These are phyloP conservation scores for Ictalurus punctatus DNA, from an alignment of 2,113 vertebrate species.

Conservation along the genomic window DNA sequence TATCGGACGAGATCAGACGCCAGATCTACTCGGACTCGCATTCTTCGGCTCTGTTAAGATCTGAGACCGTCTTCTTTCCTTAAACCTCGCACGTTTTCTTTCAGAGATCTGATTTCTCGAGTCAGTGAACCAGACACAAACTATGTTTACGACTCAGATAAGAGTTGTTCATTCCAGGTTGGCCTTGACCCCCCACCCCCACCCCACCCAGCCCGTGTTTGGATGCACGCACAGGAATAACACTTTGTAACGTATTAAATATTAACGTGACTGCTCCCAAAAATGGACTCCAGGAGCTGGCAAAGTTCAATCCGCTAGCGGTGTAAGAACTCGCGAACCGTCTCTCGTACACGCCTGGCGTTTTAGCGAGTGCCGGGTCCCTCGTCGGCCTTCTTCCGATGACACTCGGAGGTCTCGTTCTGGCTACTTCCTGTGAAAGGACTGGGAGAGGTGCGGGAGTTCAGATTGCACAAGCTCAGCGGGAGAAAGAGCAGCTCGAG, in stretches of 20 bases:
- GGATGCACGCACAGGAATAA: neutral
- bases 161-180: neutral
- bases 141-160: neutral
- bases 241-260: neutral
- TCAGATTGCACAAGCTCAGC: constrained; percentile 54
- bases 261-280: neutral
- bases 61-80: neutral
- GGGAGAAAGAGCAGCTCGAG: constrained; percentile 18
- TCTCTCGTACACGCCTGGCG: neutral
- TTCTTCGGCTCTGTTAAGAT: neutral
- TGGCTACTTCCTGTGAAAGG: constrained; percentile 47
- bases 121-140: neutral
- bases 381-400: neutral
- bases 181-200: neutral
- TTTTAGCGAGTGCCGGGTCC: neutral
- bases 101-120: neutral
- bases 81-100: neutral
- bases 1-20: neutral
- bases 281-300: neutral
- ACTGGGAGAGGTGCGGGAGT: constrained; percentile 37
- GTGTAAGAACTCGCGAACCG: neutral
- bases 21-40: neutral
- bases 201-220: neutral
- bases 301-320: neutral
- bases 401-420: constrained; percentile 34